Conservation (phyloP, 2,888 invertebrate species). For the Lypha dubia region DNA sequence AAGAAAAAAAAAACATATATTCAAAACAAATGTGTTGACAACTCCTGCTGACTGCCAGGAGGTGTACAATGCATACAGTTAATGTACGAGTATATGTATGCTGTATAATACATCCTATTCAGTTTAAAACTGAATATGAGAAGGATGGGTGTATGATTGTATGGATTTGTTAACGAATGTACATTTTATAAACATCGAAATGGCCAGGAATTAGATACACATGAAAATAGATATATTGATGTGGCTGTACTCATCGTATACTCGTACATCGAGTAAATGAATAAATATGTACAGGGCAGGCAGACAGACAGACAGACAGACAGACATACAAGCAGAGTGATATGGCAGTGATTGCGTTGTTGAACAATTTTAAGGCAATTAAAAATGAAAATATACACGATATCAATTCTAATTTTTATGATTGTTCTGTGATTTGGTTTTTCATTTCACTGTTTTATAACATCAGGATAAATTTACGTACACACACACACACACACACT, state of each 20-base stretch:
- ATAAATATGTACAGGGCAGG: constrained; percentile 36
- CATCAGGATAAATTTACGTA: constrained; percentile 17
- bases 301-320: too few species aligned
- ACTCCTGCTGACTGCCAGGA: constrained; percentile 61
- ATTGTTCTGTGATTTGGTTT: constrained; percentile 75
- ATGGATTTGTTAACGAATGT: constrained; percentile 48
- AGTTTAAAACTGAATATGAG: background rate
- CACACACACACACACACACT: background rate
- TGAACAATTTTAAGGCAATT: constrained; percentile 75
- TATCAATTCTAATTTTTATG: constrained; percentile 77
- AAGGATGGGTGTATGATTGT: too few species aligned
- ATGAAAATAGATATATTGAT: constrained; percentile 51
- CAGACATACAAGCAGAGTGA: constrained; percentile 26
- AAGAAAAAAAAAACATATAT: too few species aligned
- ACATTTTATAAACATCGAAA: constrained; percentile 20
- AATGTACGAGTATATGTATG: constrained; percentile 25
- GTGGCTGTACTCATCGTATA: constrained; percentile 14
- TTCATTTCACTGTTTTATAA: constrained; percentile 63
- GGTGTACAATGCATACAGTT: constrained; percentile 44
- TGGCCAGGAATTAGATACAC: constrained; percentile 49
- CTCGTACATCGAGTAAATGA: constrained; percentile 34
- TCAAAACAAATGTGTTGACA: constrained; percentile 72
- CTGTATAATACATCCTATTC: constrained; percentile 52
- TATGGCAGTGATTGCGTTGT: constrained; percentile 58
- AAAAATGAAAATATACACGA: constrained; percentile 73